phyloP scores from a whole-genome alignment of 2,113 vertebrate species.

The Phalacrocorax aristotelis region DNA sequence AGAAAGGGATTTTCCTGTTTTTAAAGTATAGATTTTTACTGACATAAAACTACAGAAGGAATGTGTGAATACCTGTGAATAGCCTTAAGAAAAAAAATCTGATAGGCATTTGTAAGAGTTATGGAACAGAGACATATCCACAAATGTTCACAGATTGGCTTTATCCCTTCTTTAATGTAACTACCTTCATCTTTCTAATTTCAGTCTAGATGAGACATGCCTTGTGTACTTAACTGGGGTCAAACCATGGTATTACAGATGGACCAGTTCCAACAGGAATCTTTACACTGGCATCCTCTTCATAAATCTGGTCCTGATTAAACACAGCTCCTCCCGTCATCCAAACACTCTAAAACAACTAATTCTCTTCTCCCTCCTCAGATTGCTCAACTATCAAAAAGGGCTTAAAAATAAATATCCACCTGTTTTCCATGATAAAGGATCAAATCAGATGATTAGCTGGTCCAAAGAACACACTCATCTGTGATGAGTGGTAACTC shows the following conservation, averaged over 20 bases:
- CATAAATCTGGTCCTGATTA: conserved; percentile 4
- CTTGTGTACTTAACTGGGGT: conserved; percentile 11
- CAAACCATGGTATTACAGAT: background rate
- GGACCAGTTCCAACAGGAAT: conserved; percentile 25
- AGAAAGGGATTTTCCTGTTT: background rate
- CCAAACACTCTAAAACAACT: background rate
- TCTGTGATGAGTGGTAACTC: background rate
- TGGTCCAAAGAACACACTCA: background rate
- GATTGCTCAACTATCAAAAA: background rate
- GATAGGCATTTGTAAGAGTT: background rate
- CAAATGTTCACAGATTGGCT: background rate
- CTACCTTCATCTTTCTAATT: conserved; percentile 17
- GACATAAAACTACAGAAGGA: background rate
- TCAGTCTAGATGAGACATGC: conserved; percentile 1
- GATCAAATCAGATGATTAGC: background rate
- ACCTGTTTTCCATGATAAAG: background rate
- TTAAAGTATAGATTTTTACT: background rate
- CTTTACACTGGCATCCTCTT: conserved; percentile 31
- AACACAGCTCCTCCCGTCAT: conserved; percentile 31
- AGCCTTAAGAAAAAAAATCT: background rate
- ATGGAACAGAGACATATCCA: background rate
- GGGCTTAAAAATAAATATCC: background rate
- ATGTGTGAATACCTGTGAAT: background rate
- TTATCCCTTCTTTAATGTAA: background rate
- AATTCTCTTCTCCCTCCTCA: background rate